phyloP scores from a whole-genome alignment of 1,140 invertebrate genomes.

The Radopholus similis region DNA sequence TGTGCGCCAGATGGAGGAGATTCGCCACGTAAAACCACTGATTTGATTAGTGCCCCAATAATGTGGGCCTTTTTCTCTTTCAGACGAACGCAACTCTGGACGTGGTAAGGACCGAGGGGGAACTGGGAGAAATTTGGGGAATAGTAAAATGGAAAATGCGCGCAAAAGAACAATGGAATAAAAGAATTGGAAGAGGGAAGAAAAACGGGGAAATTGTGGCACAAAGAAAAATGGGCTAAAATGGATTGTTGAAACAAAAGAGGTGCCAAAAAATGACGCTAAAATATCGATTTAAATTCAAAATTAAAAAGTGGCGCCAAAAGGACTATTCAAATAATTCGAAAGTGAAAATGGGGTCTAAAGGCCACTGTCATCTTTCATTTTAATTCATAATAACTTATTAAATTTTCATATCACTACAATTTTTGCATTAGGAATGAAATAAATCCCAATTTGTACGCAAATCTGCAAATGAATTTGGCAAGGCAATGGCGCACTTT shows the following conservation, averaged over 20 bases:
- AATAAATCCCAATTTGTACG: background rate
- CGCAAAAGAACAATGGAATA: background rate
- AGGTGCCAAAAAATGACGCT: background rate
- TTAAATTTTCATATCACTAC: background rate
- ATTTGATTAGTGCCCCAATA: background rate
- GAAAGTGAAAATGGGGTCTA: background rate
- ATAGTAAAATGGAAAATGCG: background rate
- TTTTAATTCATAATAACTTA: background rate
- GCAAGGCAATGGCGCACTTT: background rate
- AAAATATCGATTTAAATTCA: no score
- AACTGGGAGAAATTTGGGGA: background rate
- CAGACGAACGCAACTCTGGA: slow-evolving; percentile 29
- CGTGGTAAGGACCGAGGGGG: slow-evolving; percentile 8
- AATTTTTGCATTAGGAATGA: background rate
- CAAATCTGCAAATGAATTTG: background rate
- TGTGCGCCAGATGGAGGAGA: slow-evolving; percentile 32
- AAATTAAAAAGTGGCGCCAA: no score
- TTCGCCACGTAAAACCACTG: slow-evolving; percentile 28
- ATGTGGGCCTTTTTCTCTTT: slow-evolving; percentile 18
- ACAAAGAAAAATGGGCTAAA: background rate
- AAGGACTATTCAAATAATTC: slow-evolving; percentile 7
- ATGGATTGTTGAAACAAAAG: background rate
- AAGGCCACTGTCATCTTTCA: background rate
- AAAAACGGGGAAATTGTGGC: background rate
- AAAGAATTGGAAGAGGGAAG: background rate